These are phyloP conservation scores for Lepidiolamprologus cunningtoni DNA, from an alignment of 2,113 vertebrate species.

Conservation along the genomic window DNA sequence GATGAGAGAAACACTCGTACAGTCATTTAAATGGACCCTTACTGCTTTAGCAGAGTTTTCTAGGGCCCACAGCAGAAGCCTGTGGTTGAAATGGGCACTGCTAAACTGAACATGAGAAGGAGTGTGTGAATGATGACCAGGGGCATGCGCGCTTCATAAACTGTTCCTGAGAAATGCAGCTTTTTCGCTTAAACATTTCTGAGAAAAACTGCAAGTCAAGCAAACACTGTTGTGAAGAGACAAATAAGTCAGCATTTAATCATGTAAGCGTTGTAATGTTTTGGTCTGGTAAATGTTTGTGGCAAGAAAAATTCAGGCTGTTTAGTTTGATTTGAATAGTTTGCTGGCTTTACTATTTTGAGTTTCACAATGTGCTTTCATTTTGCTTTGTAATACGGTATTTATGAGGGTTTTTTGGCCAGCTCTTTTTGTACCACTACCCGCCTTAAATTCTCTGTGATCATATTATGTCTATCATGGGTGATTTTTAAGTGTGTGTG, in stretches of 20 bases:
- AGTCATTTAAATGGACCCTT: not conserved
- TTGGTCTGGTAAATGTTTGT: constrained; percentile 29
- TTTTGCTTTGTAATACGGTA: constrained; percentile 3
- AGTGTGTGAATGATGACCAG: not conserved
- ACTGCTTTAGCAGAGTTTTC: not conserved
- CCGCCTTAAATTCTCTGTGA: not conserved
- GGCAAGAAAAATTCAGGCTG: constrained; percentile 5
- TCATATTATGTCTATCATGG: not conserved
- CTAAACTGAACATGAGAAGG: not conserved
- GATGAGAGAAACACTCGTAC: not conserved
- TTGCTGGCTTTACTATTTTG: not conserved
- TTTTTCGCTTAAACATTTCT: not conserved
- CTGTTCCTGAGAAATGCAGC: not conserved
- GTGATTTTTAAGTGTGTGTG: not conserved
- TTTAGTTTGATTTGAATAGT: constrained; percentile 9
- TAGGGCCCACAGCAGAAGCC: not conserved
- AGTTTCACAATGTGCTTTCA: constrained; percentile 29
- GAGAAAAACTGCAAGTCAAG: not conserved
- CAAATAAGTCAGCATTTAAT: not conserved
- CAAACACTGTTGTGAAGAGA: not conserved
- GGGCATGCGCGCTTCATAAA: not conserved
- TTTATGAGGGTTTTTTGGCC: not conserved
- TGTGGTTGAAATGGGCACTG: not conserved
- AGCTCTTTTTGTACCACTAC: not conserved
- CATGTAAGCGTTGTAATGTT: not conserved